Base-by-base conservation (phyloP, 1,140 invertebrate species). In the Mylabris phalerata region DNA sequence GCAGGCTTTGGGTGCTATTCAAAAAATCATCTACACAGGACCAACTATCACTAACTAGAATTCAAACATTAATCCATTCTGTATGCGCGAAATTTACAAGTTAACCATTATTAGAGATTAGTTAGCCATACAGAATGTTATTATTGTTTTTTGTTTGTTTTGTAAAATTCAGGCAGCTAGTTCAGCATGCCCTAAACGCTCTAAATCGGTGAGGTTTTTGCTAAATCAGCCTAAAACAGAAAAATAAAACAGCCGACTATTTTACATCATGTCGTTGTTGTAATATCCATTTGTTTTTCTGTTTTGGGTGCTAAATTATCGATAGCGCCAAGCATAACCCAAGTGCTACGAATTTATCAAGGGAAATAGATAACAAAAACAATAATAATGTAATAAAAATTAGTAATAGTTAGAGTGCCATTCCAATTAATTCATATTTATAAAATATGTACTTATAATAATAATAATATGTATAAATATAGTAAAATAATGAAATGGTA, bases 1-100 rank as follows among this genome's bases (percentile, higher is more conserved):
- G 72, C 71, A 71, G 71, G 71, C 68, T 62, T 66, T 62, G 65
- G 58, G 71, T 70, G 71, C 72, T 71, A 71, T 69, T 72, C 19
- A 19, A 19, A 71, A 42, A 42, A 59, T 49, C 63, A 43, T 65
- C 65, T 70, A 71, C 19, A 19, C 64, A 42, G 63, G 63, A 61
- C 64, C 64, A 66, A 32, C 32, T 32, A 32, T 5, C 7, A 19
- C 32, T 32, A 32, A 32, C 32, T 32, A 32, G 4, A 19, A 5
- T 7, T 32, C 32, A 46, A 60, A 40, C 32, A 63, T 65, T 51
- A 61, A 63, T 55, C 61, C 69, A 73, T 73, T 71, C 64, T 72
- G 70, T 73, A 73, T 71, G 70, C 70, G 19, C 71, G 60, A 50
- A 48, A 57, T 50, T 42, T 11, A 6, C n/a, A 40, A 43, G 44